Conservation (phyloP, 2,888 invertebrate species). For the Orchesellides sinensis region DNA sequence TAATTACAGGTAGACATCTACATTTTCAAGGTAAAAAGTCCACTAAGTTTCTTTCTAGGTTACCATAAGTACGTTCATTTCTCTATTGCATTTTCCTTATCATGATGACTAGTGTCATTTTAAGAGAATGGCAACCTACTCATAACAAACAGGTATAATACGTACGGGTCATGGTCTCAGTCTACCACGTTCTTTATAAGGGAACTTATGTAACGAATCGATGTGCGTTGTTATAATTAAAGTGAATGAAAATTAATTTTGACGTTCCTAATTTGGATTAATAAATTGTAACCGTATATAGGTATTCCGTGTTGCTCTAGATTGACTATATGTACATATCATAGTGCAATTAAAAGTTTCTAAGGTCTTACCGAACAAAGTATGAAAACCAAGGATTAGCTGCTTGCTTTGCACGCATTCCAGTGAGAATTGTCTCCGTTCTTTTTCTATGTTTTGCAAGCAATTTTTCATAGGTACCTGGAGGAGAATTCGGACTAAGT, state of each 20-base stretch:
- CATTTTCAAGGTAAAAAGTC: constrained; percentile 45
- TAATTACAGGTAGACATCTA: constrained; percentile 12
- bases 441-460: constrained; percentile 82
- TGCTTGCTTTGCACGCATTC: constrained; percentile 84
- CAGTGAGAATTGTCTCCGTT: constrained; percentile 83
- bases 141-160: constrained; percentile 22
- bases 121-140: constrained; percentile 29
- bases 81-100: neutral
- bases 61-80: neutral
- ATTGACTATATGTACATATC: neutral
- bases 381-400: constrained; percentile 70
- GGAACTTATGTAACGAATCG: constrained; percentile 27
- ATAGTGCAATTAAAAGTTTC: neutral
- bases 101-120: constrained; percentile 8
- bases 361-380: constrained; percentile 66
- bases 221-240: neutral
- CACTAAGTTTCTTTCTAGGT: constrained; percentile 4
- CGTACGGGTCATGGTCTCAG: constrained; percentile 57
- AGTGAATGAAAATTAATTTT: neutral
- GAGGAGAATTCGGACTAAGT: constrained; percentile 75
- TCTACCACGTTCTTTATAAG: constrained; percentile 31
- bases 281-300: neutral
- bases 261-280: neutral
- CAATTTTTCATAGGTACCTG: constrained; percentile 79
- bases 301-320: neutral